Evolutionary conservation across 2,797 vertebrate genomes (phyloP), one percentile per base, ranked within the genome.

Genomic region (Lithobates sylvaticus): DNA sequence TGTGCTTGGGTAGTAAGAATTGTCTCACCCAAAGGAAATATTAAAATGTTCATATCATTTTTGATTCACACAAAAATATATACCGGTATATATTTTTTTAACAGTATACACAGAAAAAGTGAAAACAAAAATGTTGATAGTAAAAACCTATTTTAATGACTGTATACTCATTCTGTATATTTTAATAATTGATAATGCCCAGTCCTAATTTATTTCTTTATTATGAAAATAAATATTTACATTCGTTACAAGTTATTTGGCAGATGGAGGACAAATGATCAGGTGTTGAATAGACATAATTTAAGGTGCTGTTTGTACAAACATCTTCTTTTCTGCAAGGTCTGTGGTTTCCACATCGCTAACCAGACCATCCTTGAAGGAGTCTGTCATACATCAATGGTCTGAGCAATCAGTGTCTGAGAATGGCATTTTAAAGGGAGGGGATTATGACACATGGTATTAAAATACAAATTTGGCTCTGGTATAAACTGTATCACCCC

Each of bases 341-440:
- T 76, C 58, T 75, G 72, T 76, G 72, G 54, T 83, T 83, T 83
- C 81, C 72, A 83, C 81, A 76, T 76, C 71, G 65, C 39, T 83
- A 65, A 74, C 58, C 81, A 75, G 71, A 83, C 64, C 71, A 67
- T 75, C 29, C 27, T 75, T 7, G 12, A 67, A 76, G 72, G 81
- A 67, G 61, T 83, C 42, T 75, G 70, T 75, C 73, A 64, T 75
- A 83, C 81, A 29, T 83, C 81, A 83, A n/a, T 83, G 61, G 71
- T 39, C 44, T 50, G 18, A 68, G 23, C 81, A 75, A 83, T 72
- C 47, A 81, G 10, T 61, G 23, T 18, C 23, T 29, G n/a, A 58
- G 23, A 73, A 39, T 73, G 18, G 70, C 58, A 26, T 67, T 27
- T 26, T 3, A 67, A 67, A 67, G 10, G 27, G 65, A 29, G 65